These are phyloP conservation scores for Chiloscyllium punctatum DNA, from an alignment of 2,797 vertebrate genomes.

Conservation along the genomic window DNA sequence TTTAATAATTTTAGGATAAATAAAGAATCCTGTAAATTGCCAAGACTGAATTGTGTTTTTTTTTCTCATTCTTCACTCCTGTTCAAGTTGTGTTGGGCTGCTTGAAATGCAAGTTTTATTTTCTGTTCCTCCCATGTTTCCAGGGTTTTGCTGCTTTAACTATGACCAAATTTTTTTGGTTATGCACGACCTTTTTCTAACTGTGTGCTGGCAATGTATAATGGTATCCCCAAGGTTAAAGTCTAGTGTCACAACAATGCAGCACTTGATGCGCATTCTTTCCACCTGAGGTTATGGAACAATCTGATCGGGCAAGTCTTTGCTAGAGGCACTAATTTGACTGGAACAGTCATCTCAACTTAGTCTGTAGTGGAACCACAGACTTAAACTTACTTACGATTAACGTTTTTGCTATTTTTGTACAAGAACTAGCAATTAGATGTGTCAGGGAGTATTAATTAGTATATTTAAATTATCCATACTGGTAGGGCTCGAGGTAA, in stretches of 20 bases:
- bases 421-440: constrained; percentile 13
- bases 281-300: not conserved
- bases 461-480: constrained; percentile 31
- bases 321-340: not conserved
- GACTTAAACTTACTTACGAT: not conserved
- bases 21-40: not conserved
- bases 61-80: not conserved
- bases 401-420: constrained; percentile 18
- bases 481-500: not conserved
- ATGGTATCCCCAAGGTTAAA: not conserved
- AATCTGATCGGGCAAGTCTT: not conserved
- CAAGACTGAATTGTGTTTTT: not conserved
- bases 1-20: not conserved
- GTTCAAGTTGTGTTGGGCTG: not conserved
- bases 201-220: not conserved
- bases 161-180: not conserved
- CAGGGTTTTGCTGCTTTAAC: not conserved
- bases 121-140: not conserved
- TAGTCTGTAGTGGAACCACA: not conserved
- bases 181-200: not conserved
- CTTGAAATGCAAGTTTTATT: not conserved
- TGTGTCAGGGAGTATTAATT: constrained; percentile 25
- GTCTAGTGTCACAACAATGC: not conserved
- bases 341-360: not conserved
- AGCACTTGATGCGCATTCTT: not conserved